phyloP scores from a whole-genome alignment of 1,140 invertebrate genomes.

The Phortica variegata region DNA sequence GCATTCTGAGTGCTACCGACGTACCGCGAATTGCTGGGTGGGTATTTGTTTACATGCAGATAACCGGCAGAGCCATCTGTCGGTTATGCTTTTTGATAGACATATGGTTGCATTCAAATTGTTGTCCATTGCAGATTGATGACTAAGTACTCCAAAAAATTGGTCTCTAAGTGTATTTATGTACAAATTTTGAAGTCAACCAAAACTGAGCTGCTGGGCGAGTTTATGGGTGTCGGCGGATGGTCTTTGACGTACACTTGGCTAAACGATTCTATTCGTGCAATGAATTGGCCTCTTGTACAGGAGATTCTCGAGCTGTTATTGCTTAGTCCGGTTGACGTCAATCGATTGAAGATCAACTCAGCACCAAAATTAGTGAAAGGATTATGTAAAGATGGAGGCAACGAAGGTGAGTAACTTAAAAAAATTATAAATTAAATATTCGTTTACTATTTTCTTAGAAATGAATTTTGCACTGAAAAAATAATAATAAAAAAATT shows the following conservation, averaged over 20 bases:
- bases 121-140: slow-evolving; percentile 77
- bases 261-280: slow-evolving; percentile 80
- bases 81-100: slow-evolving; percentile 4
- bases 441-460: slow-evolving; percentile 27
- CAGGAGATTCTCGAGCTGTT: slow-evolving; percentile 82
- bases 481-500: background rate
- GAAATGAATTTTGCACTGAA: too few relatives aligned
- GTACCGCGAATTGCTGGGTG: slow-evolving; percentile 77
- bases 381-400: slow-evolving; percentile 78
- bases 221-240: slow-evolving; percentile 87
- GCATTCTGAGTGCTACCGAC: slow-evolving; percentile 83
- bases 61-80: slow-evolving; percentile 19
- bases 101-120: slow-evolving; percentile 12
- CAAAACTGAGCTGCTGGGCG: slow-evolving; percentile 76
- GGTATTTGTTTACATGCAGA: slow-evolving; percentile 37
- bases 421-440: too few relatives aligned
- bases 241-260: slow-evolving; percentile 87
- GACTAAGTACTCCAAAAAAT: slow-evolving; percentile 92
- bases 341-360: slow-evolving; percentile 86
- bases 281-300: slow-evolving; percentile 82
- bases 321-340: slow-evolving; percentile 81
- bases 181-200: slow-evolving; percentile 90
- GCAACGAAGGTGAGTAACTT: slow-evolving; percentile 72
- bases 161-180: slow-evolving; percentile 95
- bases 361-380: slow-evolving; percentile 89